phyloP scores from a whole-genome alignment of 2,797 vertebrate genomes.

The Rhadinocentrus ornatus region DNA sequence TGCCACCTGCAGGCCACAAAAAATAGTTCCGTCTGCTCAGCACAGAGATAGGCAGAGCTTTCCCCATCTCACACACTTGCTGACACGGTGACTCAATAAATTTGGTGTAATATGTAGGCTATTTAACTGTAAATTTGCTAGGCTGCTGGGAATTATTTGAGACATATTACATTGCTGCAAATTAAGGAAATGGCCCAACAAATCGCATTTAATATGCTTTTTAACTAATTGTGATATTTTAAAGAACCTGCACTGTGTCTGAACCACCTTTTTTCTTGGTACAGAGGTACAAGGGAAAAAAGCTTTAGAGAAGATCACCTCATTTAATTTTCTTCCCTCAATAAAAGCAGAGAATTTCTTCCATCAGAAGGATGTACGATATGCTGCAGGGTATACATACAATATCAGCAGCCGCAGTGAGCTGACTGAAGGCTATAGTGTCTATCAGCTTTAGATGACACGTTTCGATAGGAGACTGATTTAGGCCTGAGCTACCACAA shows the following conservation, averaged over 20 bases:
- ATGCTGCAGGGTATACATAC: constrained; percentile 76
- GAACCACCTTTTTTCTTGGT: background rate
- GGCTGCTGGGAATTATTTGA: background rate
- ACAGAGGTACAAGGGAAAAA: constrained; percentile 36
- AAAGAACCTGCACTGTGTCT: constrained; percentile 14
- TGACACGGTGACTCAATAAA: background rate
- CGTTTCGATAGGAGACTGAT: constrained; percentile 79
- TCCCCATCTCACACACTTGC: background rate
- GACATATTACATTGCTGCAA: background rate
- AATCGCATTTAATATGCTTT: background rate
- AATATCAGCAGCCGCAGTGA: constrained; percentile 65
- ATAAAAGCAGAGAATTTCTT: constrained; percentile 66
- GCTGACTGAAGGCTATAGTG: constrained; percentile 65
- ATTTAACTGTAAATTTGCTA: background rate
- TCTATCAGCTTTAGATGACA: constrained; percentile 82
- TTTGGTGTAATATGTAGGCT: too few species aligned
- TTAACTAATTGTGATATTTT: background rate
- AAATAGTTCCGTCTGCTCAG: background rate
- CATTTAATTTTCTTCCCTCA: constrained; percentile 70
- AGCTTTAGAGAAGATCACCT: constrained; percentile 53
- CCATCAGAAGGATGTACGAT: constrained; percentile 66
- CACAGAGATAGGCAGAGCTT: background rate
- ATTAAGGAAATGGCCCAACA: background rate
- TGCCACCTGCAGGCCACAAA: constrained; percentile 73
- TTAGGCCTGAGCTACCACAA: constrained; percentile 70